Percentiles rank a stretch among this genome's conserved stretches.
Evolutionary conservation across 2,113 vertebrate species (phyloP).

Genomic region (Pyxicephalus adspersus): DNA sequence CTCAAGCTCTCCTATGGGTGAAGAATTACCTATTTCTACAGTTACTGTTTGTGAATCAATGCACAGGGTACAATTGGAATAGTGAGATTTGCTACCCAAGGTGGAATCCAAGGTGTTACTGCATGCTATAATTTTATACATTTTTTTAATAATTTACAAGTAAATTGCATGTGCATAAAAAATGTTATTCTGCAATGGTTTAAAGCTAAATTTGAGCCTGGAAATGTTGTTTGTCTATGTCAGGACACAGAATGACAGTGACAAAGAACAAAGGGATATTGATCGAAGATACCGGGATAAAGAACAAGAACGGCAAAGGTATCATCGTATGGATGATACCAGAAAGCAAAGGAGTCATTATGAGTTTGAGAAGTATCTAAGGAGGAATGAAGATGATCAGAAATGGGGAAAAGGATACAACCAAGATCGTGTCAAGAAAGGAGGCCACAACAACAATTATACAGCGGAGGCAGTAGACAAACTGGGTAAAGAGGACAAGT

Average conservation of each 20-base stretch:
- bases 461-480: slow-evolving; percentile 81
- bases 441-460: slow-evolving; percentile 79
- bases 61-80: too few species aligned
- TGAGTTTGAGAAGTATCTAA: slow-evolving; percentile 86
- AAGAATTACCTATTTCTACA: too few species aligned
- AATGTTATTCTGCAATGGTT: too few species aligned
- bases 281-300: slow-evolving; percentile 85
- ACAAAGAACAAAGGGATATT: slow-evolving; percentile 85
- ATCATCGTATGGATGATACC: slow-evolving; percentile 80
- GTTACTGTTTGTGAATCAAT: too few species aligned
- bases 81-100: too few species aligned
- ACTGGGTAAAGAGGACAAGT: slow-evolving; percentile 83
- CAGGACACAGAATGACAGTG: slow-evolving; percentile 85
- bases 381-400: slow-evolving; percentile 86
- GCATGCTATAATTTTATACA: not conserved
- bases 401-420: slow-evolving; percentile 89
- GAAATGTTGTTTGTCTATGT: not conserved
- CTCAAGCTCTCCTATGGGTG: too few species aligned
- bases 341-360: slow-evolving; percentile 85
- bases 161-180: too few species aligned
- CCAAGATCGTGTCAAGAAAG: slow-evolving; percentile 87
- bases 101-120: too few species aligned
- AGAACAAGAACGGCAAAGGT: slow-evolving; percentile 78
- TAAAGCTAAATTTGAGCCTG: too few species aligned
- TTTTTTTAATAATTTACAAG: too few species aligned